Base-by-base conservation (phyloP, 2,797 vertebrate genomes). In the Choloepus didactylus region DNA sequence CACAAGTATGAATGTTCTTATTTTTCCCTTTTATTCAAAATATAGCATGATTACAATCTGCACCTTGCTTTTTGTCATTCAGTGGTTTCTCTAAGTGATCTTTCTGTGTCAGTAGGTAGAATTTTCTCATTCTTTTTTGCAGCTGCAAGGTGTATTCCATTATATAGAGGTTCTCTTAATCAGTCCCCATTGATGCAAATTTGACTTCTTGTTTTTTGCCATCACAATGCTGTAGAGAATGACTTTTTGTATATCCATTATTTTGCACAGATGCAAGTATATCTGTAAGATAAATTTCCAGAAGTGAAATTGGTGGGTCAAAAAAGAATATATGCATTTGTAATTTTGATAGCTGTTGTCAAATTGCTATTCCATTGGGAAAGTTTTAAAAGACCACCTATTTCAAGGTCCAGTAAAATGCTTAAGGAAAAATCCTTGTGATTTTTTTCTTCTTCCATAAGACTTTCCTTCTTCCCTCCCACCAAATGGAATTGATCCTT, bases 1-100 rank as follows among this genome's bases (percentile, higher is more conserved):
- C 6, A 81, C 16, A 89, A 72, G 80, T 85, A 84, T 9, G 41
- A 79, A 79, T 60, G 44, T 46, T 88, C n/a, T 87, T 38, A 46
- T 49, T 89, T 92, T 73, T 29, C 38, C 21, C 59, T 82, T 94
- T 92, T 92, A 67, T 79, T 82, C 6, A 91, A 84, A 75, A 81
- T 46, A 18, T 89, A 83, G 27, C 44, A 38, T 80, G 59, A 41
- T 80, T 79, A 56, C n/a, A 56, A 76, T 89, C 21, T 59, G 3
- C 4, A 38, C 21, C 29, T 84, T 31, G 59, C 41, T 75, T 81
- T 84, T 60, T 80, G 35, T 51, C n/a, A 73, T 23, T 72, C 80
- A 75, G 4, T 27, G 70, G 38, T 86, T 1, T 82, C 38, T 92
- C 56, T 81, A 27, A 35, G 11, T 10, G 35, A 86, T 94, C 60